Percentiles rank a stretch among this genome's conserved stretches.
These are phyloP conservation scores for Eleutherodactylus coqui DNA, from an alignment of 2,797 vertebrate genomes.

Conservation along the genomic window DNA sequence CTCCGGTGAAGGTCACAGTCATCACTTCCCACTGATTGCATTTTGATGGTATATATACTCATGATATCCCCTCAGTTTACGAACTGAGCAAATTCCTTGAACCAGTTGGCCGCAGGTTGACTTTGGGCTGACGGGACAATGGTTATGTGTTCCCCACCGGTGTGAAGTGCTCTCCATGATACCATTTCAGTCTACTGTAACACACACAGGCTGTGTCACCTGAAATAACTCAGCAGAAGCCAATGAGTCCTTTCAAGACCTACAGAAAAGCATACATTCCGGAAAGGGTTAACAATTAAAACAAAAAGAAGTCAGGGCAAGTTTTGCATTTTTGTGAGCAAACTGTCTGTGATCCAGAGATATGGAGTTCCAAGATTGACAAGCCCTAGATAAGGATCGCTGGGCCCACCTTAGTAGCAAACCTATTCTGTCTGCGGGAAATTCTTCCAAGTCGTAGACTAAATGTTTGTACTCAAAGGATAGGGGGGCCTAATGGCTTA, in stretches of 20 bases:
- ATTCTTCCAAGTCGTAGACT: neutral
- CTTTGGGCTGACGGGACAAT: neutral
- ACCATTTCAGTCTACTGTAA: slow-evolving; percentile 27
- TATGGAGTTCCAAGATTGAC: slow-evolving; percentile 28
- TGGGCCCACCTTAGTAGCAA: slow-evolving; percentile 28
- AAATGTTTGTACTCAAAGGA: neutral
- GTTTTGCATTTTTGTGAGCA: slow-evolving; percentile 67
- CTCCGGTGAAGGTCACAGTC: too few species aligned
- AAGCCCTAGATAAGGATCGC: slow-evolving; percentile 44
- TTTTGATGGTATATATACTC: too few species aligned
- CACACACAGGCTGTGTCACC: neutral
- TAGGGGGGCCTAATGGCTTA: neutral
- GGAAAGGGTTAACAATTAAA: slow-evolving; percentile 37
- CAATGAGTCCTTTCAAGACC: neutral
- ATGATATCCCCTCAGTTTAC: too few species aligned
- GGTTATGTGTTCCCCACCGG: neutral
- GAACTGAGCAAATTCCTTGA: too few species aligned
- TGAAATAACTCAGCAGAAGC: slow-evolving; percentile 42
- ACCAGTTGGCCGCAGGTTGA: too few species aligned
- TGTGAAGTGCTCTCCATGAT: neutral
- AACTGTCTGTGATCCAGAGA: slow-evolving; percentile 67
- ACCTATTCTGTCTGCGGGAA: neutral
- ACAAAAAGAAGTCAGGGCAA: slow-evolving; percentile 25
- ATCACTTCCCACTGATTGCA: too few species aligned
- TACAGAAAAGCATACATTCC: neutral